Conservation (phyloP, 2,113 vertebrate species). For the Phyllostomus discolor region DNA sequence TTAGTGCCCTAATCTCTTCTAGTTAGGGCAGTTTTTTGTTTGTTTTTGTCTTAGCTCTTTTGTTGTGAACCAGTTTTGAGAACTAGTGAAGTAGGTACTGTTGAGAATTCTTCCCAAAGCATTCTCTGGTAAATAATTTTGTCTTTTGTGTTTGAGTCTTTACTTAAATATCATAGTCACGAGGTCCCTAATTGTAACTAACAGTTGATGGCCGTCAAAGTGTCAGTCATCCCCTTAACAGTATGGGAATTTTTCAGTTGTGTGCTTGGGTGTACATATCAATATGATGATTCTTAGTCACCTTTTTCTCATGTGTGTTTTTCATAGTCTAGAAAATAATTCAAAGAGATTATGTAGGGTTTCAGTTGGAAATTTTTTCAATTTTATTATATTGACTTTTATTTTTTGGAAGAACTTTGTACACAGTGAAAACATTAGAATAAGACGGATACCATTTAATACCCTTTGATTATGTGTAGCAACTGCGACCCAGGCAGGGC, state of each 20-base stretch:
- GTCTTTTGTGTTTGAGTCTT: background rate
- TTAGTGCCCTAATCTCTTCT: background rate
- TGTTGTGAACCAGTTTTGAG: background rate
- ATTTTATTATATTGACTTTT: background rate
- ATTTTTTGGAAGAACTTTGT: background rate
- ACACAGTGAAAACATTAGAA: background rate
- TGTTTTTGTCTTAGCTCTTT: background rate
- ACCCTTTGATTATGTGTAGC: background rate
- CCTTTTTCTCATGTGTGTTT: background rate
- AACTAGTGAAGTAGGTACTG: background rate
- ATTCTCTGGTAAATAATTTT: slow-evolving; percentile 8
- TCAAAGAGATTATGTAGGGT: background rate
- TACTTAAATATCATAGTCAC: background rate
- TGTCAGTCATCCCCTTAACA: background rate
- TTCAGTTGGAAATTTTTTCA: slow-evolving; percentile 20
- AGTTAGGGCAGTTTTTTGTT: background rate
- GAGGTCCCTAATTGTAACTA: background rate
- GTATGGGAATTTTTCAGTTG: background rate
- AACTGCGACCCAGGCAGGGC: background rate
- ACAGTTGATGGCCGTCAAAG: background rate
- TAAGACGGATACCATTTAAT: background rate
- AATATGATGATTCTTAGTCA: background rate
- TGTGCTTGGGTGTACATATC: background rate
- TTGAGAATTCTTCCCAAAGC: background rate
- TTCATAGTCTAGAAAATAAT: background rate